These are phyloP conservation scores for Camarhynchus parvulus DNA, from an alignment of 2,113 vertebrate species.

Conservation along the genomic window DNA sequence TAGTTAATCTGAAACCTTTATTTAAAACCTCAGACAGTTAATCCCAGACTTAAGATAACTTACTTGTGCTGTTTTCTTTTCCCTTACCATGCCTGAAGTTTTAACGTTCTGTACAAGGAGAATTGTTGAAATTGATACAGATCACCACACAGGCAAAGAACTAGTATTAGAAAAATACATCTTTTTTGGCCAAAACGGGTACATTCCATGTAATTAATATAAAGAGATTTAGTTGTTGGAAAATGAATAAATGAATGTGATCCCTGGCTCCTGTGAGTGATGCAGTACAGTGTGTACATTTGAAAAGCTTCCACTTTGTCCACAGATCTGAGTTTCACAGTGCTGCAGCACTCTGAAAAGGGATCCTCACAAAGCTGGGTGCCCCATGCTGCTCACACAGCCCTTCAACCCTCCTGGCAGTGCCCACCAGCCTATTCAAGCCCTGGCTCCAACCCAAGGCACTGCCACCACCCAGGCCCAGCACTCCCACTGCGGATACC, in stretches of 20 bases:
- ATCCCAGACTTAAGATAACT: background rate
- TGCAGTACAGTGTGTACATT: background rate
- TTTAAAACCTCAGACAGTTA: conserved; percentile 24
- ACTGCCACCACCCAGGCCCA: background rate
- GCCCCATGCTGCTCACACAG: background rate
- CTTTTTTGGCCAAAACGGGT: background rate
- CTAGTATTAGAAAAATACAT: background rate
- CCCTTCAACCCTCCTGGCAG: conserved; percentile 17
- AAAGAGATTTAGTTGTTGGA: conserved; percentile 19
- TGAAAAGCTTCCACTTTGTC: conserved; percentile 40
- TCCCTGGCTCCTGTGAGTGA: background rate
- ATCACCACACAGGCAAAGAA: background rate
- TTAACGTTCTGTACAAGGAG: background rate
- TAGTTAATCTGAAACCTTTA: background rate
- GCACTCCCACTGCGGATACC: background rate
- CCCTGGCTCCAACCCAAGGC: background rate
- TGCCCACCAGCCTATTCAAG: background rate
- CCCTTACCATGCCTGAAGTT: background rate
- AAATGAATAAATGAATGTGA: background rate
- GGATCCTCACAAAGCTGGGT: conserved; percentile 36
- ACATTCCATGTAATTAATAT: conserved; percentile 24
- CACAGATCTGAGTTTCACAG: background rate
- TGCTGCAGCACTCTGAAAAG: background rate
- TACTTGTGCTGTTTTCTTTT: conserved; percentile 39
- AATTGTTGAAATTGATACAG: background rate